Conservation (phyloP, 2,888 invertebrate species). For the Ceriagrion tenellum region DNA sequence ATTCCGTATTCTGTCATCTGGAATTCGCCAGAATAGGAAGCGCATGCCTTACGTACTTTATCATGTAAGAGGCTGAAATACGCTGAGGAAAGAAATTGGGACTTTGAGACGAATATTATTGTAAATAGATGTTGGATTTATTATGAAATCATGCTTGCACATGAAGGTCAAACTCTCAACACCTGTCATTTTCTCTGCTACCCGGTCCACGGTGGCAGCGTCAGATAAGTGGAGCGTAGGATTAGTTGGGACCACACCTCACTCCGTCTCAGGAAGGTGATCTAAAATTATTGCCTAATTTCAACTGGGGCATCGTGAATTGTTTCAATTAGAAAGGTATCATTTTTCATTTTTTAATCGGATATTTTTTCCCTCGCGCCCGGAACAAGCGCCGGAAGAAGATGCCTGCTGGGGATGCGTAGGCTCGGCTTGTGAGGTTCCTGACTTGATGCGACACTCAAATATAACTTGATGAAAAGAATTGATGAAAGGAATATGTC, state of each 20-base stretch:
- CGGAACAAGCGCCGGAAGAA: not conserved
- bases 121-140: too few relatives aligned
- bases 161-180: not conserved
- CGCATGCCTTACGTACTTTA: too few relatives aligned
- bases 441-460: not conserved
- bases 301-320: not conserved
- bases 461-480: not conserved
- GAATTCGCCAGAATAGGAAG: too few relatives aligned
- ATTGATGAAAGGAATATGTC: slow-evolving; percentile 18
- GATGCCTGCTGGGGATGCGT: not conserved
- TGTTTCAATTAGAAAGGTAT: not conserved
- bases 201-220: not conserved
- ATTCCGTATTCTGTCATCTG: too few relatives aligned
- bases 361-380: not conserved
- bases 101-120: too few relatives aligned
- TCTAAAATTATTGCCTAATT: not conserved
- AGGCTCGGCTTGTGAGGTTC: not conserved
- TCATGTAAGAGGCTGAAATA: too few relatives aligned
- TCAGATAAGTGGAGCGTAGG: not conserved
- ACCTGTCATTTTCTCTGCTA: not conserved
- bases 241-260: not conserved
- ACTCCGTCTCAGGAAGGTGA: not conserved
- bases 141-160: not conserved
- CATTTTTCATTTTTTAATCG: not conserved
- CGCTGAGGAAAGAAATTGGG: too few relatives aligned